phyloP scores from a whole-genome alignment of 2,113 vertebrate species.

The Macheiramphus alcinus region DNA sequence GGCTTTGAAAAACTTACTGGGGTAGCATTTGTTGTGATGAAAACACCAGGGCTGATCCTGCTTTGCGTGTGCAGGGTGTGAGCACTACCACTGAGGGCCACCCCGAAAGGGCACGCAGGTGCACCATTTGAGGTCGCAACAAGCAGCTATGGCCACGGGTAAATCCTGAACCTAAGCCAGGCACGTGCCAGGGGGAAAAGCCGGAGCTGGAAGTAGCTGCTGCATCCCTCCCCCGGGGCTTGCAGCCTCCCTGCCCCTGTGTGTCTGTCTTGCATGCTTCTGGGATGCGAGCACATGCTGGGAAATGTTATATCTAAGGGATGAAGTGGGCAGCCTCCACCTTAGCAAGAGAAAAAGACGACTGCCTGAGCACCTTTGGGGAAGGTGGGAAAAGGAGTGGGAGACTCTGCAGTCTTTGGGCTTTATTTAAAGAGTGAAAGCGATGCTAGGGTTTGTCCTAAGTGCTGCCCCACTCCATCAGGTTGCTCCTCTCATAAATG shows the following conservation, averaged over 20 bases:
- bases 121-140: fast-evolving
- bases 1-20: background rate
- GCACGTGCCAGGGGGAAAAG: background rate
- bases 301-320: background rate
- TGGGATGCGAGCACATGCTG: background rate
- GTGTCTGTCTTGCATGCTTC: fast-evolving
- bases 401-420: background rate
- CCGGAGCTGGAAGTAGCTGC: background rate
- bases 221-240: background rate
- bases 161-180: background rate
- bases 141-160: fast-evolving
- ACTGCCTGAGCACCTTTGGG: background rate
- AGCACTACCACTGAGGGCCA: fast-evolving
- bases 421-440: background rate
- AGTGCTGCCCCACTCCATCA: background rate
- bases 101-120: fast-evolving
- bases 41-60: background rate
- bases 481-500: background rate
- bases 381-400: background rate
- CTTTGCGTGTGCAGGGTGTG: background rate
- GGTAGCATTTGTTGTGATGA: background rate
- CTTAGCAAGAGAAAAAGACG: background rate
- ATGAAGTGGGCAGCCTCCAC: background rate
- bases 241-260: background rate
- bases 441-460: background rate